Percentiles rank a stretch among this genome's conserved stretches.
phyloP scores from a whole-genome alignment of 2,113 vertebrate genomes.

The Takifugu flavidus region DNA sequence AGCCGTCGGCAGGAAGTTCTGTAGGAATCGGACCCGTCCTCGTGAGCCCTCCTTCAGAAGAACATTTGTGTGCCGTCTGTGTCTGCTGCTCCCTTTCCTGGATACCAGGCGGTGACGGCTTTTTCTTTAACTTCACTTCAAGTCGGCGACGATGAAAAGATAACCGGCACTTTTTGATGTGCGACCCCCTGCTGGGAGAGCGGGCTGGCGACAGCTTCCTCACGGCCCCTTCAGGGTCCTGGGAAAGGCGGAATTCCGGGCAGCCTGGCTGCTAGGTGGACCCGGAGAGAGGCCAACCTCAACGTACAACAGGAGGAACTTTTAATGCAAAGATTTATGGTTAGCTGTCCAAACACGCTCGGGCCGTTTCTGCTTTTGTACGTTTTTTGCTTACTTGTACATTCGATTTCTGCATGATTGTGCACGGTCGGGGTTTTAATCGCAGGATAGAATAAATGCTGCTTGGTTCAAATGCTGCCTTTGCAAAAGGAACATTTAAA shows the following conservation, averaged over 20 bases:
- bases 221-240: conserved; percentile 58
- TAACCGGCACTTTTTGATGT: conserved; percentile 55
- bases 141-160: conserved; percentile 51
- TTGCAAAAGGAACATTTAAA: too few species aligned
- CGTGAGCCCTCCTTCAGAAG: conserved; percentile 54
- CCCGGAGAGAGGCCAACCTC: conserved; percentile 24
- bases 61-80: conserved; percentile 73
- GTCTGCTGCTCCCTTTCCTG: conserved; percentile 52
- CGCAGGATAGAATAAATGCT: too few species aligned
- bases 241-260: conserved; percentile 60
- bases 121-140: conserved; percentile 16
- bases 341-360: conserved; percentile 5
- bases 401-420: too few species aligned
- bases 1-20: conserved; percentile 29
- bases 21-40: conserved; percentile 56
- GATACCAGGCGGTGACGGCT: conserved; percentile 31
- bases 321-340: conserved; percentile 16
- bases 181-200: conserved; percentile 39
- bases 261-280: conserved; percentile 50
- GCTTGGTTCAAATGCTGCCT: too few species aligned
- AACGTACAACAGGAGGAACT: conserved; percentile 20
- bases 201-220: conserved; percentile 71
- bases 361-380: not conserved
- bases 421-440: too few species aligned
- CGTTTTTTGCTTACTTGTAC: too few species aligned